Evolutionary conservation across 2,113 vertebrate species (phyloP).

Genomic region (Bucco capensis): DNA sequence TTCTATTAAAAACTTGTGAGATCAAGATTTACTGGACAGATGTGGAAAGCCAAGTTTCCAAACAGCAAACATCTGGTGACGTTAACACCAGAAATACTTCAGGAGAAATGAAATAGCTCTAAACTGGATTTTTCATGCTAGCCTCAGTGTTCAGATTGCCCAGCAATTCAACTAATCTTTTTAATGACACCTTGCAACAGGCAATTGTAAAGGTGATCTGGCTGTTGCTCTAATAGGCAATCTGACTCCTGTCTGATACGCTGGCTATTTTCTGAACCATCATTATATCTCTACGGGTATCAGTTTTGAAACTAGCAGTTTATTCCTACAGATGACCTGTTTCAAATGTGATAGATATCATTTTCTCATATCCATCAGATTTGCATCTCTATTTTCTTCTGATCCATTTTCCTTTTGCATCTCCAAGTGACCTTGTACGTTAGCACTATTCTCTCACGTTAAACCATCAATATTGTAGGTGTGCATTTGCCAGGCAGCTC

Average conservation of each 20-base stretch:
- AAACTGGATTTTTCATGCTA: conserved; percentile 15
- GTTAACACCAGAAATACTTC: not conserved
- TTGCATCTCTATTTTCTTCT: conserved; percentile 52
- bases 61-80: not conserved
- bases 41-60: not conserved
- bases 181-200: conserved; percentile 44
- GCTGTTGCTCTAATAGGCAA: conserved; percentile 39
- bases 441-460: conserved; percentile 12
- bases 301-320: conserved; percentile 56
- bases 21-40: not conserved
- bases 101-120: not conserved
- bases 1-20: not conserved
- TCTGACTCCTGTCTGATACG: not conserved
- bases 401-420: conserved; percentile 39
- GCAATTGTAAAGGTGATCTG: conserved; percentile 36
- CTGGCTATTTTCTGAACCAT: conserved; percentile 16
- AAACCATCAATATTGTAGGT: conserved; percentile 26
- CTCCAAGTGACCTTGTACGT: not conserved
- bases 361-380: conserved; percentile 43
- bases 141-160: not conserved
- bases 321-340: conserved; percentile 59
- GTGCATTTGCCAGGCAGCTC: conserved; percentile 6
- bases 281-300: conserved; percentile 29
- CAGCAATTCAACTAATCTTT: conserved; percentile 12
- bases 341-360: conserved; percentile 43